Base-by-base conservation (phyloP, 2,797 vertebrate species). In the Acanthopagrus latus region DNA sequence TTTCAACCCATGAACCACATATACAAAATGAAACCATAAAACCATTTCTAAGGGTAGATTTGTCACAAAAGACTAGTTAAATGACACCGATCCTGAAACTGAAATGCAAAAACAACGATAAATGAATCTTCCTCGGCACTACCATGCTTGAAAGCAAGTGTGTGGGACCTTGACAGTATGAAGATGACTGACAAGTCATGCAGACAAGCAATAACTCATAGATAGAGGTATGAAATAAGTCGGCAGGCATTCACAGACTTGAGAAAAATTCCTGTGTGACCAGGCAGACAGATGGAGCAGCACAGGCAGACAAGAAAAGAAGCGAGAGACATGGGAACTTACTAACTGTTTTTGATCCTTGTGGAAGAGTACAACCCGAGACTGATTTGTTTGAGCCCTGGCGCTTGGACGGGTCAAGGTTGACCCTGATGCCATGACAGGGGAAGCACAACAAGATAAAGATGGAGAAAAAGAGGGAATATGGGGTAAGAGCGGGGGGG, bases 301-400 rank as follows among this genome's bases (percentile, higher is more conserved):
- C 72, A 64, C 75, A 79, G 81, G 78, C 81, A 83, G 86, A 86
- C 79, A 17, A 90, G 81, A 84, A 38, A 80, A 87, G 84, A 90
- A 93, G 91, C 85, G 41, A 89, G 88, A 94, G 86, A 89, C 91
- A 92, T 85, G 91, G 92, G 86, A 93, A 98, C 97, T 98, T 97
- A 98, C 97, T 97, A 97, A 98, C 95, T 94, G 95, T 97, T 95
- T 98, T 98, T 95, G 97, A 96, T 97, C 97, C 97, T 96, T 98
- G 97, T 90, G 97, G 96, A 92, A 97, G 95, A 94, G 97, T 96
- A 90, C 96, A 95, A 93, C 97, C 97, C 91, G 97, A 97, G 84
- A 98, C 97, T 86, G 97, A 97, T 95, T 97, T 96, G 94, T 98
- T 98, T 96, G 97, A 98, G 94, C 96, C 97, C 96, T 98, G 97